Evolutionary conservation across 2,797 vertebrate species (phyloP).

Genomic region (Babyrousa celebensis): DNA sequence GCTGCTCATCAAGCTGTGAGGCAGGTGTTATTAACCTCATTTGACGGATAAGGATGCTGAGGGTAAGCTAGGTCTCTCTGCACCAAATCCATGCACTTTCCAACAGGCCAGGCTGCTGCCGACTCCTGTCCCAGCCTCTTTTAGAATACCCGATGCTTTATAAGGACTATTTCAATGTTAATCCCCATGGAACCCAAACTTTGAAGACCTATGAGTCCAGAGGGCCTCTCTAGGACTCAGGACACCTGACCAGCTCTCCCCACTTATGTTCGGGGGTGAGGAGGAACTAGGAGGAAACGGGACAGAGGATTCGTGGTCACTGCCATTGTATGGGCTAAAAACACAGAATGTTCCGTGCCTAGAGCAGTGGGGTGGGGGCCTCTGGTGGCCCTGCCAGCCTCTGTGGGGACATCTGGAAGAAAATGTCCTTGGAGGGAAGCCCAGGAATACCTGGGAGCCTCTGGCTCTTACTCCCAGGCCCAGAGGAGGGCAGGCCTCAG

Average conservation of each 20-base stretch:
- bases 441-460: background rate
- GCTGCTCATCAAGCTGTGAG: background rate
- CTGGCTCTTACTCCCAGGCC: background rate
- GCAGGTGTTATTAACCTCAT: background rate
- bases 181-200: background rate
- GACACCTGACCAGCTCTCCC: background rate
- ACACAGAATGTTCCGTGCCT: background rate
- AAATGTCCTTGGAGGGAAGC: conserved; percentile 2
- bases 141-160: background rate
- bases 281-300: background rate
- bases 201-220: background rate
- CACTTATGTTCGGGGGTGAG: background rate
- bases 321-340: background rate
- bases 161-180: background rate
- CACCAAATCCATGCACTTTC: background rate
- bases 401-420: conserved; percentile 24
- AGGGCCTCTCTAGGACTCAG: background rate
- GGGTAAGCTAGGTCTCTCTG: background rate
- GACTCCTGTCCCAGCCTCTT: background rate
- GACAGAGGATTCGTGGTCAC: background rate
- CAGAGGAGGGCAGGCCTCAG: background rate
- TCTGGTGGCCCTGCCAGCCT: background rate
- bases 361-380: background rate
- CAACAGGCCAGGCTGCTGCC: background rate
- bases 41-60: background rate